phyloP scores from a whole-genome alignment of 1,140 invertebrate genomes.

The Lepidostoma basale region DNA sequence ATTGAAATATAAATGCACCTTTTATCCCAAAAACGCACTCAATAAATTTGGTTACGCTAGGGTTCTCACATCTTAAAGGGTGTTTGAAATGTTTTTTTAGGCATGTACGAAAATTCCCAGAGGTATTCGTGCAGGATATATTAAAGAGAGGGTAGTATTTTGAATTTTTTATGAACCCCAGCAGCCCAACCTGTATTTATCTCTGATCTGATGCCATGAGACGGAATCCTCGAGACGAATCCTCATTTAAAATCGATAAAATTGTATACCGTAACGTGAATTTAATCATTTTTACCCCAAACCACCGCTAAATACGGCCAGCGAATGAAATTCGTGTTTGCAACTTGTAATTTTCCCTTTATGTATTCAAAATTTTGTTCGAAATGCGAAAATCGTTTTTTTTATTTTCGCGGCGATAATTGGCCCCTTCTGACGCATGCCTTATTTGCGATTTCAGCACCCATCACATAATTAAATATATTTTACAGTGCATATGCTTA shows the following conservation, averaged over 20 bases:
- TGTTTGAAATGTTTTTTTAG: slow-evolving; percentile 8
- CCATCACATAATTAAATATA: too few relatives aligned
- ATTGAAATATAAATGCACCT: too few relatives aligned
- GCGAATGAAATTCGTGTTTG: slow-evolving; percentile 3
- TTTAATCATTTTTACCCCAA: not conserved
- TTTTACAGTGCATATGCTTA: too few relatives aligned
- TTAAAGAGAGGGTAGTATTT: slow-evolving; percentile 19
- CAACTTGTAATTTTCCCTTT: not conserved
- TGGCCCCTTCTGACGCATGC: too few relatives aligned
- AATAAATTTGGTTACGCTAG: slow-evolving; percentile 3
- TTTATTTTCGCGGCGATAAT: too few relatives aligned
- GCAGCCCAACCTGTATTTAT: slow-evolving; percentile 42
- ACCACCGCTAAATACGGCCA: not conserved
- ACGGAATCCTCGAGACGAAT: slow-evolving; percentile 1
- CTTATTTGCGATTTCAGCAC: too few relatives aligned
- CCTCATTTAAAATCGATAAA: slow-evolving; percentile 13
- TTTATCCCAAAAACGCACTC: too few relatives aligned
- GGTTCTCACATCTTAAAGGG: not conserved
- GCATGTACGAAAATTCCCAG: slow-evolving; percentile 13
- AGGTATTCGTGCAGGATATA: slow-evolving; percentile 19
- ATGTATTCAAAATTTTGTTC: not conserved
- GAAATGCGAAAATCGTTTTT: too few relatives aligned
- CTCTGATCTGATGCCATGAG: slow-evolving; percentile 24
- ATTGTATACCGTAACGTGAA: not conserved
- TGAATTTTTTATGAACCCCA: slow-evolving; percentile 40